Percentiles rank a stretch among this genome's conserved stretches.
Evolutionary conservation across 1,140 invertebrate species (phyloP).

Genomic region (Eupristina koningsbergeri): DNA sequence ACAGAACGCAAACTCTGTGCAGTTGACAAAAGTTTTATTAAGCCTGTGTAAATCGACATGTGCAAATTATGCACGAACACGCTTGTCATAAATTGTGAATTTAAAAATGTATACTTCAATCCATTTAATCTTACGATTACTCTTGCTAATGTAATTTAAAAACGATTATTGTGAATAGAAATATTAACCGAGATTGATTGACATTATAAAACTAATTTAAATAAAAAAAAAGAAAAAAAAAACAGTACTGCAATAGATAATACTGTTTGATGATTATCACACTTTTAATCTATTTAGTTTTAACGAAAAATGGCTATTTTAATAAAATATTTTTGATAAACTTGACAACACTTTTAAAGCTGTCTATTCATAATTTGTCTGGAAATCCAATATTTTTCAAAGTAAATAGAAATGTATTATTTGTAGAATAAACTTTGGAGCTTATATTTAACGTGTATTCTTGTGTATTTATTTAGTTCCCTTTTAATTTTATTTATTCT

Average conservation of each 20-base stretch:
- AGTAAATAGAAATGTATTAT: neutral
- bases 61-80: neutral
- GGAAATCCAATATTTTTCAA: conserved; percentile 16
- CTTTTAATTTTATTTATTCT: too few species aligned
- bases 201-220: too few species aligned
- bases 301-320: neutral
- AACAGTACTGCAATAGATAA: too few species aligned
- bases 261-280: too few species aligned
- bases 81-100: neutral
- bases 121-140: neutral
- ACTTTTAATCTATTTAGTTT: neutral
- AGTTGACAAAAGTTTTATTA: neutral
- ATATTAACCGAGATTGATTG: too few species aligned
- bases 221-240: too few species aligned
- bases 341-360: neutral
- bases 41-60: neutral
- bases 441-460: neutral
- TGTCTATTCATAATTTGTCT: neutral
- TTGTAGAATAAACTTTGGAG: neutral
- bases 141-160: neutral
- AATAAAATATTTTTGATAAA: neutral
- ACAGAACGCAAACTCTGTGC: neutral
- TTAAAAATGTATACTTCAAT: neutral
- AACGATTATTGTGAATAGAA: too few species aligned
- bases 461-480: too few species aligned